Conservation (phyloP, 2,888 invertebrate genomes). For the Cephus nigrinus region DNA sequence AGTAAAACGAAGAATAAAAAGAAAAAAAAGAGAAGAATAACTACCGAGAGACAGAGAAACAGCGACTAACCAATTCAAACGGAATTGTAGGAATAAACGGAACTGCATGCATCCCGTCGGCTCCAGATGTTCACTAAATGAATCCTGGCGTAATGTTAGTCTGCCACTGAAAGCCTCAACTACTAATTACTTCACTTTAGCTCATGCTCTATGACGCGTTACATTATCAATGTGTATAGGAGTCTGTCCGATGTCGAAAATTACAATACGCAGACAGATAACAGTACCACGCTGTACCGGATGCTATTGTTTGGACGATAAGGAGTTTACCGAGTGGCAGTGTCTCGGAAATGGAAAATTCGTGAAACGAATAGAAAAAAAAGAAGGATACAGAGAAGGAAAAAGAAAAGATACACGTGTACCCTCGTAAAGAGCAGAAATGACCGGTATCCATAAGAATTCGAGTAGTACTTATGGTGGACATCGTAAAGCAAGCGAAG, state of each 20-base stretch:
- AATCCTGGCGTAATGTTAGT: conserved; percentile 42
- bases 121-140: conserved; percentile 60
- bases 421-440: neutral
- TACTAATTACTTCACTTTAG: conserved; percentile 39
- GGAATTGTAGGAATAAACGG: conserved; percentile 62
- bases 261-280: neutral
- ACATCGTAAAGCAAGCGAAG: conserved; percentile 9
- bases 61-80: conserved; percentile 56
- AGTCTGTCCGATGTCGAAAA: neutral
- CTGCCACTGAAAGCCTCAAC: conserved; percentile 31
- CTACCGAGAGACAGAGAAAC: neutral
- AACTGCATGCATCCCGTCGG: conserved; percentile 62
- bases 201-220: neutral
- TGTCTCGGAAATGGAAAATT: too few relatives aligned
- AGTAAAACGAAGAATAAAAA: neutral
- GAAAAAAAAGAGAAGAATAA: neutral
- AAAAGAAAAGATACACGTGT: neutral
- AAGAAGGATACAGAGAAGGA: neutral
- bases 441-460: neutral
- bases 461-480: neutral
- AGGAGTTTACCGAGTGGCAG: neutral
- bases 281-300: neutral
- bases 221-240: neutral
- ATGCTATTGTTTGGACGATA: neutral
- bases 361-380: neutral